phyloP scores from a whole-genome alignment of 2,888 invertebrate genomes.

The Mantis religiosa region DNA sequence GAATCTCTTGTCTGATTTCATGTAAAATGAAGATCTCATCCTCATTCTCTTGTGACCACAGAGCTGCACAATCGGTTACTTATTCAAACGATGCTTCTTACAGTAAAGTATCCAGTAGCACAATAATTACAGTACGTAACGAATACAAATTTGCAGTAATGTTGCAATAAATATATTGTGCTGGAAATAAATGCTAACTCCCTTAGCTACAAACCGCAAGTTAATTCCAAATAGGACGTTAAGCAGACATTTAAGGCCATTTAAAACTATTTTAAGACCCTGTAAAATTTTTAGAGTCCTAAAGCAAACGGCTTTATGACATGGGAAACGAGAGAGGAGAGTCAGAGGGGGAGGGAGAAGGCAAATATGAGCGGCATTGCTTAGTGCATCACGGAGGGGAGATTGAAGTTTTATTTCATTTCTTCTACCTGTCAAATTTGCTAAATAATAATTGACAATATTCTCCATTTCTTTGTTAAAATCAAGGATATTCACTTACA shows the following conservation, averaged over 20 bases:
- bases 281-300: neutral
- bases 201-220: neutral
- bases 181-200: neutral
- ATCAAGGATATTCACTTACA: too few species aligned
- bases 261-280: neutral
- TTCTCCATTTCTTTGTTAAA: too few species aligned
- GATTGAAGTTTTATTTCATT: neutral
- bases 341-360: too few species aligned
- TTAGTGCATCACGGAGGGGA: neutral
- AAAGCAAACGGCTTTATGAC: neutral
- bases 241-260: neutral
- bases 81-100: too few species aligned
- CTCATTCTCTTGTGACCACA: too few species aligned
- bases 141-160: neutral
- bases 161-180: neutral
- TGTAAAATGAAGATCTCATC: too few species aligned
- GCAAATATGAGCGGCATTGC: neutral
- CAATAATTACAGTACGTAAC: neutral
- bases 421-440: neutral
- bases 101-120: neutral
- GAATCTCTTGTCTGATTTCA: too few species aligned
- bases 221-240: neutral
- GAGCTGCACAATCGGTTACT: too few species aligned
- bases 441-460: too few species aligned
- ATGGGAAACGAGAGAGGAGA: neutral